Base-by-base conservation (phyloP, 35 echinoderm and acorn worm genomes). In the Anneissia japonica region DNA sequence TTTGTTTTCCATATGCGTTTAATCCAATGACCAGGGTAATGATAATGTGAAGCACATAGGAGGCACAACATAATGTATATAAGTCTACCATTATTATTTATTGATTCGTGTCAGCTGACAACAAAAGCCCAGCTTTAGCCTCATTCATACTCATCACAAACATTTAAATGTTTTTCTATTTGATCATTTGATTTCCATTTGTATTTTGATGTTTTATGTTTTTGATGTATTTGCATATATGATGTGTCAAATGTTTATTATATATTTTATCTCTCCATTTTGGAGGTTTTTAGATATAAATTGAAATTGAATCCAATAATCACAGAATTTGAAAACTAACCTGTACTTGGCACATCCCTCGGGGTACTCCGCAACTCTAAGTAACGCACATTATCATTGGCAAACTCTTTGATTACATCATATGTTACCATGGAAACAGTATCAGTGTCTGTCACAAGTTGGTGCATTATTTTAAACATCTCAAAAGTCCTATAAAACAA, bases 341-440 rank as follows among this genome's bases (percentile, higher is more conserved):
- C 96, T 84, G 89, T 93, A 16, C 39, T 31, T 36, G 88, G n/a
- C 41, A 84, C 80, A 86, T 99, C 88, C 82, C 89, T 94, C 36
- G 92, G 96, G 30, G 92, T 91, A 85, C 89, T 94, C 45, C 96
- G 77, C 46, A 99, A 77, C 74, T 99, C 96, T 30, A 99, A 72
- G 40, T 94, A 99, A 30, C 73, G 88, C 3, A 99, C 89, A 75
- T 90, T 90, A 77, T 99, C 96, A 39, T 81, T 84, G 31, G 91
- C 89, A 91, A 99, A 99, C 37, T 99, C 96, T 31, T 86, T 76
- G 32, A 99, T 88, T 30, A 99, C 96, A 94, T 99, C 92, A 73
- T 51, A 81, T 31, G 92, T 99, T 77, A 90, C 89, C 80, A 99
- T 92, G 83, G 86, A 74, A 93, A 99, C 89, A 6, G 96, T 79